Evolutionary conservation across 1,140 invertebrate species (phyloP).

Genomic region (Macrocentrus cingulum): DNA sequence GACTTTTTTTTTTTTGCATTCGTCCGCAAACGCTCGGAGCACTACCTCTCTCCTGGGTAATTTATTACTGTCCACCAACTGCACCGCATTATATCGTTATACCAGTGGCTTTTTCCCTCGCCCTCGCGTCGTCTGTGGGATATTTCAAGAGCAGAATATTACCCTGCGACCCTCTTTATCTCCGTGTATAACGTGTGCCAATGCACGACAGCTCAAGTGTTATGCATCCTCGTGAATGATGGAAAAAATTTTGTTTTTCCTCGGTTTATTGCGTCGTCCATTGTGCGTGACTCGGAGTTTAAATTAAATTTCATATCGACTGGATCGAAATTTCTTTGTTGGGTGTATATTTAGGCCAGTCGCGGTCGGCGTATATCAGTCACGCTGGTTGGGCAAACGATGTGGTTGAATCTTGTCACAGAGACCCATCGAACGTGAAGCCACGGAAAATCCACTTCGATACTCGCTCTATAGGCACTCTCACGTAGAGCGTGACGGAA

Average conservation of each 20-base stretch:
- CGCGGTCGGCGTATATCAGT: background rate
- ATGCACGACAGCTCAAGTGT: background rate
- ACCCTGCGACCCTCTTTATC: background rate
- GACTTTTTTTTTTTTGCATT: conserved; percentile 36
- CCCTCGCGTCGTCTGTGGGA: background rate
- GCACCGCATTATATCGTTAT: conserved; percentile 36
- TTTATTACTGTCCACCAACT: conserved; percentile 44
- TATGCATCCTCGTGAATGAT: background rate
- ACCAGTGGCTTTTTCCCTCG: conserved; percentile 23
- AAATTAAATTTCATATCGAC: too few relatives aligned
- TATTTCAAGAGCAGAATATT: conserved; percentile 6
- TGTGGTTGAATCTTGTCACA: conserved; percentile 29
- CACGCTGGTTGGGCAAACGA: conserved; percentile 27
- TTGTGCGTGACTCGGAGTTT: too few relatives aligned
- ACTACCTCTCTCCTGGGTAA: conserved; percentile 39
- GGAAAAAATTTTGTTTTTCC: background rate
- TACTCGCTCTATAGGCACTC: conserved; percentile 1
- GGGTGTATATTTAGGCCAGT: background rate
- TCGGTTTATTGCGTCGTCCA: background rate
- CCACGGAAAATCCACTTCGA: background rate
- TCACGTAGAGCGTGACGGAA: conserved; percentile 4
- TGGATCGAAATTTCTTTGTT: background rate
- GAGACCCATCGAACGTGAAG: conserved; percentile 17
- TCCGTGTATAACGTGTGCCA: background rate
- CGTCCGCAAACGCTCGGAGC: conserved; percentile 30